A percentile compares a stretch with the other conserved stretches of the same genome.
phyloP scores from a whole-genome alignment of 1,140 invertebrate genomes.

The Probaryconus sp. region DNA sequence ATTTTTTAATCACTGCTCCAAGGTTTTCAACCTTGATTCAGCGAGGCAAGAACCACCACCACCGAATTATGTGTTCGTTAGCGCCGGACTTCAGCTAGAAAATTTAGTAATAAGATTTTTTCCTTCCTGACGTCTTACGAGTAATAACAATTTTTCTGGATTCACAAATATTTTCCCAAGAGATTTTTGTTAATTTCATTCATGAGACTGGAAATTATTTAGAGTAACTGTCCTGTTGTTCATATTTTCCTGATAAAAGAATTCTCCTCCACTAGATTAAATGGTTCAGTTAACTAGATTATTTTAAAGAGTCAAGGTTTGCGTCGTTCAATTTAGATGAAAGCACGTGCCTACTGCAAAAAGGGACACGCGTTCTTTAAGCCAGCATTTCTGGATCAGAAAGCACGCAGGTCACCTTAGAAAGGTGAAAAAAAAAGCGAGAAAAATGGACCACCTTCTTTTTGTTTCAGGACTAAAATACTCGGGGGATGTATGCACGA shows the following conservation, averaged over 20 bases:
- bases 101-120: too few species aligned
- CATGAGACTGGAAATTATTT: neutral
- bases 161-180: too few species aligned
- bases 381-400: slow-evolving; percentile 20
- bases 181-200: too few species aligned
- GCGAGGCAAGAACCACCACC: too few species aligned
- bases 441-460: slow-evolving; percentile 32
- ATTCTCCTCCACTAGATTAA: too few species aligned
- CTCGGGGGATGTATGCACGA: slow-evolving; percentile 45
- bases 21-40: too few species aligned
- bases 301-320: neutral
- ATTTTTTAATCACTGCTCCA: too few species aligned
- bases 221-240: neutral
- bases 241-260: too few species aligned
- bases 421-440: slow-evolving; percentile 22
- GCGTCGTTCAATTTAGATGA: slow-evolving; percentile 35
- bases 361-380: slow-evolving; percentile 7
- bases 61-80: too few species aligned
- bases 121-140: too few species aligned
- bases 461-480: slow-evolving; percentile 45
- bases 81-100: too few species aligned
- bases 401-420: slow-evolving; percentile 27
- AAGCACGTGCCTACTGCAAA: slow-evolving; percentile 27
- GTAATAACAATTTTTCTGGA: too few species aligned
- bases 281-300: neutral